Conservation (phyloP, 2,113 vertebrate species). For the Muscicapa adusta region DNA sequence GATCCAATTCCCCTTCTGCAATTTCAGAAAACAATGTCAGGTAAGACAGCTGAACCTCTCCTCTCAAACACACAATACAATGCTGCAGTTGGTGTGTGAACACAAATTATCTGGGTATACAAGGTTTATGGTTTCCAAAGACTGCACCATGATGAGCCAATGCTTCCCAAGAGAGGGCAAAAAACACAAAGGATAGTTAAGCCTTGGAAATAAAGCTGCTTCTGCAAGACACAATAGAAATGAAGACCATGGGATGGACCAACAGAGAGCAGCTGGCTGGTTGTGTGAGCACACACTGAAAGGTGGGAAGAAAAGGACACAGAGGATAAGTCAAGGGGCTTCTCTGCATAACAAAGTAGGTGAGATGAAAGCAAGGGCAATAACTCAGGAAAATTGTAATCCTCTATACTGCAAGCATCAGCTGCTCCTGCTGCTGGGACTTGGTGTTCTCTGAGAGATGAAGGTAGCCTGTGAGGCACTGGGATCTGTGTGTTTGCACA, state of each 20-base stretch:
- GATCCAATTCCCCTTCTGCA: conserved; percentile 31
- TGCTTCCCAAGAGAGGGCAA: neutral
- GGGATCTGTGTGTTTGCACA: neutral
- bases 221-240: conserved; percentile 12
- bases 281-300: neutral
- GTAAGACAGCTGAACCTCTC: conserved; percentile 20
- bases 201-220: conserved; percentile 24
- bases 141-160: neutral
- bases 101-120: conserved; percentile 20
- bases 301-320: neutral
- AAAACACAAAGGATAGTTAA: neutral
- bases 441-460: neutral
- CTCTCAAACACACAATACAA: conserved; percentile 20
- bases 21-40: conserved; percentile 20
- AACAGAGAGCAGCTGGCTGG: neutral
- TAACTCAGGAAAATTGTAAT: neutral
- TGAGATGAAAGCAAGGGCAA: neutral
- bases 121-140: conserved; percentile 47
- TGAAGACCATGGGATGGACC: neutral
- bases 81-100: neutral
- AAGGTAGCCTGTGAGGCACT: neutral
- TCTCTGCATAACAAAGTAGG: neutral
- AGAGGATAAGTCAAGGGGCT: neutral
- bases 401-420: neutral
- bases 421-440: neutral